A percentile compares a stretch with the other conserved stretches of the same genome.
Evolutionary conservation across 2,797 vertebrate genomes (phyloP).

Genomic region (Ficedula albicollis): DNA sequence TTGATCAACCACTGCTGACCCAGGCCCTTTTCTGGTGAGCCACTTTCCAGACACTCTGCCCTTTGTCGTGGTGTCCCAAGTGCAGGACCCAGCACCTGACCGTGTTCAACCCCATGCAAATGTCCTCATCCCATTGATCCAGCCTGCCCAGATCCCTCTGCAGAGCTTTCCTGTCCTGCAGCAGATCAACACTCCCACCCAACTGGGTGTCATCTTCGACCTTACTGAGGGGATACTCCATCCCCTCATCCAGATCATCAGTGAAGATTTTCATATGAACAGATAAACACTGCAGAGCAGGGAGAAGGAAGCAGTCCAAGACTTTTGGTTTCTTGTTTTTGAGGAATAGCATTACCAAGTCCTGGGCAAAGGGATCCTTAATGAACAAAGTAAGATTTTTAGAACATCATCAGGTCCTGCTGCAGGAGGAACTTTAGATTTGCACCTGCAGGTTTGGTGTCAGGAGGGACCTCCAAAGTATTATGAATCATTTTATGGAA

Average conservation of each 20-base stretch:
- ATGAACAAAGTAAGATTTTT: neutral
- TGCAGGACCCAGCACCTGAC: neutral
- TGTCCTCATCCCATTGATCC: fast-evolving
- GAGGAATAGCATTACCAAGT: neutral
- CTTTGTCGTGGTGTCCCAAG: neutral
- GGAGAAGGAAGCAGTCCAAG: neutral
- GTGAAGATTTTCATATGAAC: neutral
- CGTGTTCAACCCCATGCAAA: fast-evolving
- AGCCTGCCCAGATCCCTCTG: neutral
- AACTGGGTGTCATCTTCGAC: fast-evolving
- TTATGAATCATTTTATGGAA: neutral
- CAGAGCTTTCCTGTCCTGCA: neutral
- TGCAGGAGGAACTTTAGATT: neutral
- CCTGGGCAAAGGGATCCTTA: neutral
- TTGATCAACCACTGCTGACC: fast-evolving
- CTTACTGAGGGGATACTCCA: neutral
- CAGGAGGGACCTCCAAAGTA: neutral
- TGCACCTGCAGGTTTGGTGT: neutral
- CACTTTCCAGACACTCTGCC: fast-evolving
- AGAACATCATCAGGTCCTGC: neutral
- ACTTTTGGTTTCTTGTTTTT: neutral
- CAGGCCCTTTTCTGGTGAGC: neutral
- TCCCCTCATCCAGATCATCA: neutral
- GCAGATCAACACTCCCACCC: neutral
- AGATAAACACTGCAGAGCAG: neutral